Conservation (phyloP, 2,888 invertebrate species). For the Prosopocoilus inquinatus region DNA sequence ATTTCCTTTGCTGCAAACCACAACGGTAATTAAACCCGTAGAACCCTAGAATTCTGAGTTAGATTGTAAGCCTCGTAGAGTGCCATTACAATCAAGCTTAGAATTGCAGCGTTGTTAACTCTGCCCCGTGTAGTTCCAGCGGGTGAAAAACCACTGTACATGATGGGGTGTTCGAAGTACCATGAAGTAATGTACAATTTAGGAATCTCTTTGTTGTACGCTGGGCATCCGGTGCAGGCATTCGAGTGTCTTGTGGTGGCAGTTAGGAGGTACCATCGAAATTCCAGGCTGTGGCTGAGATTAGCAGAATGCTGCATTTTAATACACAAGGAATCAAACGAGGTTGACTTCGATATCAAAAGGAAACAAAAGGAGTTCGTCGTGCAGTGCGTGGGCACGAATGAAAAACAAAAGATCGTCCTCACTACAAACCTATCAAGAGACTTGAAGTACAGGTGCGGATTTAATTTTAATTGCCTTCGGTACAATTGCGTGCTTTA, state of each 20-base stretch:
- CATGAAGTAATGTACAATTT: slow-evolving; percentile 75
- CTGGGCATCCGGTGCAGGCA: slow-evolving; percentile 77
- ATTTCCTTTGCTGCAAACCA: slow-evolving; percentile 8
- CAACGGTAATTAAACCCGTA: no score
- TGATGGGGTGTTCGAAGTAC: slow-evolving; percentile 60
- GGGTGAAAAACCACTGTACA: slow-evolving; percentile 59
- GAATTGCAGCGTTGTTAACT: no score
- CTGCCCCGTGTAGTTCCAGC: slow-evolving; percentile 24
- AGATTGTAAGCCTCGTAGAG: no score
- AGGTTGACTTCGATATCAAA: slow-evolving; percentile 59
- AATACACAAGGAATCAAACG: slow-evolving; percentile 58
- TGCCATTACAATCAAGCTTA: no score
- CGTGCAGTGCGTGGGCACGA: slow-evolving; percentile 57
- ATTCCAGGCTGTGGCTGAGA: slow-evolving; percentile 88
- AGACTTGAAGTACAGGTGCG: slow-evolving; percentile 56
- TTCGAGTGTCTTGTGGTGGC: slow-evolving; percentile 90
- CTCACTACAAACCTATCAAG: slow-evolving; percentile 56
- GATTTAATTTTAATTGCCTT: not conserved
- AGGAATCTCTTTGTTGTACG: slow-evolving; percentile 79
- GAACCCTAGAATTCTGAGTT: no score
- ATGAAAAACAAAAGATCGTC: slow-evolving; percentile 62
- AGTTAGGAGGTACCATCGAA: slow-evolving; percentile 80
- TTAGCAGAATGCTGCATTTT: slow-evolving; percentile 89
- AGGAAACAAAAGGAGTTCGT: slow-evolving; percentile 61
- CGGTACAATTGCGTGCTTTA: not conserved